Base-by-base conservation (phyloP, 1,140 invertebrate species). In the Drusus annulatus region DNA sequence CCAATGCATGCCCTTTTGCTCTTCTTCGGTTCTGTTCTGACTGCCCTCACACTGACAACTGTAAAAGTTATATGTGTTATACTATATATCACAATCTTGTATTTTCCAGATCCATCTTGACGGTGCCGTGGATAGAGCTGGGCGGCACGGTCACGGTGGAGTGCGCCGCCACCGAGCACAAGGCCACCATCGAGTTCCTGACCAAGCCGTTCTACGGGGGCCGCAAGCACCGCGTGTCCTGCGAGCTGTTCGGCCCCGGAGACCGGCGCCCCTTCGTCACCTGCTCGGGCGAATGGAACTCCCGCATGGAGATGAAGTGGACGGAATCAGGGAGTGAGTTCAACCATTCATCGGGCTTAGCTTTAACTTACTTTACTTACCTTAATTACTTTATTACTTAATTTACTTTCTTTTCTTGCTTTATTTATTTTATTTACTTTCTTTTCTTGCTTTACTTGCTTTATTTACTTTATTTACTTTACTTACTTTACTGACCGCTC, bases 201-300 rank as follows among this genome's bases (percentile, higher is more conserved):
- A 99, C 97, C 8, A 99, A 99, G 91, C 98, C 98, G 15, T 98
- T 99, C 89, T 99, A 99, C 88, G 97, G 97, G 19, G 97, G 98
- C 31, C 98, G 98, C 88, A 95, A 97, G 84, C 96, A 99, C 87
- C 91, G 94, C 78, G 94, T 99, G 58, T 94, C 92, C 4, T 97
- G 96, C 74, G 97, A 99, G 85, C 91, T 96, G 21, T 94, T 89
- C 89, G 93, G 89, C 51, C 95, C 95, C 0, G 92, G 91, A 50
- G 95, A 96, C 52, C 98, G 97, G 88, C 98, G 98, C 86, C 93
- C 97, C 0, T 95, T 98, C 84, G 90, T 98, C 36, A 93, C 91
- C 17, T 94, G 99, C 65, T 93, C 93, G 80, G 98, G 98, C 52
- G 97, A 99, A 91, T 99, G 98, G 98, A 99, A 98, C 89, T 96